phyloP scores from a whole-genome alignment of 2,797 vertebrate species.

The Pteronotus mesoamericanus region DNA sequence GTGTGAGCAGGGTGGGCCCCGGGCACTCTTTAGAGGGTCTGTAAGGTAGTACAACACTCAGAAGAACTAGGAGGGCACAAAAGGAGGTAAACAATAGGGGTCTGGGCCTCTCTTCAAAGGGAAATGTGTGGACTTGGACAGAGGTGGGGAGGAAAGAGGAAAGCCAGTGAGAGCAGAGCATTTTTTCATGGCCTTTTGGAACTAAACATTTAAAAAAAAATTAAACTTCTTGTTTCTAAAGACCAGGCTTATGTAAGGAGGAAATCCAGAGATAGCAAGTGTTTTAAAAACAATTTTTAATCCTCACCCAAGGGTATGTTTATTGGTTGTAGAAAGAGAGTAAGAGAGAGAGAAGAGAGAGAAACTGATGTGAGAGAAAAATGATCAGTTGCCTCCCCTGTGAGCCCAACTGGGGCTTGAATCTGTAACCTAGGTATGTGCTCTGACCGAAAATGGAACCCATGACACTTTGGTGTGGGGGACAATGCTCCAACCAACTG shows the following conservation, averaged over 20 bases:
- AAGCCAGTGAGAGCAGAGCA: neutral
- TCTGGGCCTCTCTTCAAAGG: neutral
- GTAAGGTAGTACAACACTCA: neutral
- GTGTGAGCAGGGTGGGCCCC: neutral
- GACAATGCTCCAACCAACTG: too few species aligned
- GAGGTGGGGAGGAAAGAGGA: neutral
- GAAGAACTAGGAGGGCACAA: neutral
- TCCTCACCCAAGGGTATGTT: neutral
- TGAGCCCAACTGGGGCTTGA: neutral
- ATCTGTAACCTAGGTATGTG: too few species aligned
- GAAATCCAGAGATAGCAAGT: neutral
- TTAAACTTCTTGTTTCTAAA: conserved; percentile 39
- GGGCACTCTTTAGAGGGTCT: too few species aligned
- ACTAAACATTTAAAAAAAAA: neutral
- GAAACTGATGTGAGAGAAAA: neutral
- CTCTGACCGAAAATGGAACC: too few species aligned
- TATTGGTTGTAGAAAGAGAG: neutral
- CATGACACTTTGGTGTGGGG: too few species aligned
- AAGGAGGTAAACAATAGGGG: neutral
- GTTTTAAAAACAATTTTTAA: neutral
- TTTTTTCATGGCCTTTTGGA: neutral
- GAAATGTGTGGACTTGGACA: neutral
- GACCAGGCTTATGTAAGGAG: neutral
- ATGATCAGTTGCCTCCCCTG: neutral
- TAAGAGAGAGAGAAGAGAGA: neutral